Evolutionary conservation across 2,113 vertebrate species (phyloP), one percentile per base, ranked within the genome.

Genomic region (Ciconia boyciana): DNA sequence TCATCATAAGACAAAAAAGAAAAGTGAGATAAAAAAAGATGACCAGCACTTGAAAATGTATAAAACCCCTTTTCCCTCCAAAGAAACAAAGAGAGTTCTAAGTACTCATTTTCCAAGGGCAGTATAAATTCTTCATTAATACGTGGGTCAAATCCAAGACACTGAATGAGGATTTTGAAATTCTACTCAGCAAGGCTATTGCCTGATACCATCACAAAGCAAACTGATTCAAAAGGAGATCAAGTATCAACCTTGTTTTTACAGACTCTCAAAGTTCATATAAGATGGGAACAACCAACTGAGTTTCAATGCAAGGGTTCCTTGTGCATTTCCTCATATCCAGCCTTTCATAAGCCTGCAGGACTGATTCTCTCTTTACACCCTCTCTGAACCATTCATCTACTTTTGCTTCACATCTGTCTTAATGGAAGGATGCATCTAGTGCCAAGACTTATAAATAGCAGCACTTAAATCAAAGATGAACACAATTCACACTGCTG

Each of bases 391-490:
- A 78, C 44, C 89, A 89, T 89, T 95, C 74, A 94, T 60, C 69
- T 61, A 24, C 89, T 87, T 91, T 71, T 89, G 24, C 60, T 92
- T 90, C 86, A 87, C 44, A 60, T 65, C 65, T 84, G 28, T 61
- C 72, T 91, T 82, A 94, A 89, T 69, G 77, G 74, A 95, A 89
- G 70, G 34, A 81, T 79, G 52, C n/a, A 81, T 64, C 69, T 76
- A 32, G 58, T 25, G 9, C 52, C 70, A 89, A 57, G 78, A 84
- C 77, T 82, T 69, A 86, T 58, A 89, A 92, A 92, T 55, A 93
- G 79, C 68, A 88, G 85, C 76, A 83, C 83, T 93, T 83, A 96
- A 93, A 95, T 65, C 79, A 85, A 88, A 81, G 71, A 70, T 31
- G 62, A 96, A 76, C n/a, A 88, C 68, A 64, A 62, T 64, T 89